These are phyloP conservation scores for Bradypodion ventrale DNA, from an alignment of 2,797 vertebrate species.

Conservation along the genomic window DNA sequence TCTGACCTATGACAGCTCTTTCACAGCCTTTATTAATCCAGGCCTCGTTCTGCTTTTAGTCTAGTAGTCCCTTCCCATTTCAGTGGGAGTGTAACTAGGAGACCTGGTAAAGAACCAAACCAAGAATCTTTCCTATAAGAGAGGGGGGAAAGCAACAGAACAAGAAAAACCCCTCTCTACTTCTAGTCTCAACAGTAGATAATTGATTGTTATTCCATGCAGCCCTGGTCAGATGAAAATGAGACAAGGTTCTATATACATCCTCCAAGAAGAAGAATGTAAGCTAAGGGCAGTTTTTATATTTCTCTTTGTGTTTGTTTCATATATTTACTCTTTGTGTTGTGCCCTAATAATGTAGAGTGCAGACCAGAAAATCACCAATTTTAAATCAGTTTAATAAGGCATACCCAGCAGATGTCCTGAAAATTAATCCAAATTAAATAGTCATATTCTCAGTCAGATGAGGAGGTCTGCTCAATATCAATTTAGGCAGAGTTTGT, in stretches of 20 bases:
- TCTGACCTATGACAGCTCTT: background rate
- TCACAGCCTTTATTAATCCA: slow-evolving; percentile 11
- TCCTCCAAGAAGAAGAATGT: background rate
- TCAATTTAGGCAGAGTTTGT: background rate
- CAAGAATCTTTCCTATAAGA: background rate
- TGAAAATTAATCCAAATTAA: slow-evolving; percentile 14
- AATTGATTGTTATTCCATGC: background rate
- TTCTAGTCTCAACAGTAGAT: background rate
- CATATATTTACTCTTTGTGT: background rate
- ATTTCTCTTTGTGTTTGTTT: background rate
- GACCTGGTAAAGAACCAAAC: background rate
- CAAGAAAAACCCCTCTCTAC: no score
- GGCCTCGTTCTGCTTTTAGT: background rate
- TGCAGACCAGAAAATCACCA: background rate
- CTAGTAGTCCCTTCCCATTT: background rate
- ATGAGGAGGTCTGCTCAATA: background rate
- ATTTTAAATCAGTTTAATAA: slow-evolving; percentile 3
- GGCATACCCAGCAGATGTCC: background rate
- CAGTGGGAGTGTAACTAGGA: slow-evolving; percentile 6
- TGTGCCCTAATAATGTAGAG: background rate
- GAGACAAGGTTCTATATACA: background rate
- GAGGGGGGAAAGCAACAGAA: background rate
- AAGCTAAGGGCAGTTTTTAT: no score
- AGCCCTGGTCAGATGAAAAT: background rate
- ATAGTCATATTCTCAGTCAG: background rate